These are phyloP conservation scores for Eustalomyia histrio DNA, from an alignment of 2,888 invertebrate genomes.

Conservation along the genomic window DNA sequence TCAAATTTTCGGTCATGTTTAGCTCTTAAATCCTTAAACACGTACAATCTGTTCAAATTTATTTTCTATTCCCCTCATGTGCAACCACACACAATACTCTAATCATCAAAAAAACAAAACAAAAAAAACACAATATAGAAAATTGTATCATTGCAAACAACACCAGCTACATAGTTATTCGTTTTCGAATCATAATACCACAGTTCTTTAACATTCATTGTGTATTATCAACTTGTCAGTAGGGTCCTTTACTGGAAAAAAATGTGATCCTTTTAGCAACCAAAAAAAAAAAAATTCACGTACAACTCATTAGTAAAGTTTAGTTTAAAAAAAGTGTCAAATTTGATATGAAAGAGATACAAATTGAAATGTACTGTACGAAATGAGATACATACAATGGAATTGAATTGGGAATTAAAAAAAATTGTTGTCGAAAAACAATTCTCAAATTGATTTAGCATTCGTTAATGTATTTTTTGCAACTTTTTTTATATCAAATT, in stretches of 20 bases:
- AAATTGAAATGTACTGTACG: too few relatives aligned
- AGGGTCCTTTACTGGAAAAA: background rate
- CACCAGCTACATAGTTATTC: background rate
- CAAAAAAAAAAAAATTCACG: slow-evolving; percentile 52
- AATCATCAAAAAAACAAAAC: slow-evolving; percentile 4
- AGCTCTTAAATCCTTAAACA: background rate
- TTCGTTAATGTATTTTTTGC: slow-evolving; percentile 16
- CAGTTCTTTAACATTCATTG: background rate
- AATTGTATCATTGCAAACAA: background rate
- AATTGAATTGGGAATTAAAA: background rate
- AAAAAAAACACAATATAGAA: background rate
- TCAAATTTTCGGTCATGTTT: background rate
- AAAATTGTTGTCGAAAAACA: background rate
- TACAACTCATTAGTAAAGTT: slow-evolving; percentile 61
- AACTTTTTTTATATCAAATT: slow-evolving; percentile 21
- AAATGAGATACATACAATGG: background rate
- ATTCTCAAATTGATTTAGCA: slow-evolving; percentile 25
- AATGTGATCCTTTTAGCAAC: background rate
- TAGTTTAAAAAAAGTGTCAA: slow-evolving; percentile 39
- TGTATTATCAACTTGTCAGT: slow-evolving; percentile 20
- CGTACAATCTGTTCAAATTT: background rate
- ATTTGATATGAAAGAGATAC: slow-evolving; percentile 24
- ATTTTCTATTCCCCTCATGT: background rate
- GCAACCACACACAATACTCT: slow-evolving; percentile 10
- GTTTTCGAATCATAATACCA: slow-evolving; percentile 1